These are phyloP conservation scores for Crossocerus cetratus DNA, from an alignment of 2,888 invertebrate genomes.

Conservation along the genomic window DNA sequence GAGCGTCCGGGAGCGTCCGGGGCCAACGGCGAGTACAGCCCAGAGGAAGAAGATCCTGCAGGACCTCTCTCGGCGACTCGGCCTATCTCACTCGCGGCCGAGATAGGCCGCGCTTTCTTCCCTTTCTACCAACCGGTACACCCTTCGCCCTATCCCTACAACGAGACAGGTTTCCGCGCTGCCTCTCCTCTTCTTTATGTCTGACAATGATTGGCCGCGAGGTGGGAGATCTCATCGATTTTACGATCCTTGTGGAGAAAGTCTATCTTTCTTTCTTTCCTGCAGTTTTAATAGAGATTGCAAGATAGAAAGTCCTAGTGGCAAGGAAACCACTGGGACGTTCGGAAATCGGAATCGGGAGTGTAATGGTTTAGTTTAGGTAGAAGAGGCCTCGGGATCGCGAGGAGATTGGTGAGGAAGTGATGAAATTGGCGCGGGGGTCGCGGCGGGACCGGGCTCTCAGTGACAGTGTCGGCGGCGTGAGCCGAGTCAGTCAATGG, in stretches of 20 bases:
- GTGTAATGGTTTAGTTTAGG: no score
- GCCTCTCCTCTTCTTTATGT: constrained; percentile 32
- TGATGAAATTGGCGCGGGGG: constrained; percentile 1
- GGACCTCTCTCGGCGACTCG: constrained; percentile 34
- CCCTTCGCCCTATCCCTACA: constrained; percentile 43
- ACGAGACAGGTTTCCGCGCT: constrained; percentile 51
- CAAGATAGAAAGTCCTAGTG: no score
- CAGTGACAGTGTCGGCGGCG: constrained; percentile 7
- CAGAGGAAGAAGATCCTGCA: constrained; percentile 41
- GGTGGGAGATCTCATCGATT: constrained; percentile 2
- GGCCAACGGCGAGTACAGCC: no score
- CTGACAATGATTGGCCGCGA: constrained; percentile 14
- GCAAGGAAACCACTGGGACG: no score
- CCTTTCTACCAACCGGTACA: constrained; percentile 23
- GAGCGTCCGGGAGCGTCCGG: no score
- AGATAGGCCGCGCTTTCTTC: constrained; percentile 15
- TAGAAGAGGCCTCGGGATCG: no score
- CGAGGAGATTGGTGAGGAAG: constrained; percentile 24
- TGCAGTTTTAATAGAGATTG: no score
- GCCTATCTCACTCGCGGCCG: constrained; percentile 15
- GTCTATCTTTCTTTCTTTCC: no score
- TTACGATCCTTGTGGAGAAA: background rate
- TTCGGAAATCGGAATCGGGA: constrained; percentile 35
- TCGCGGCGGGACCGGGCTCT: background rate
- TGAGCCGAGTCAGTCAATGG: background rate